phyloP scores from a whole-genome alignment of 2,888 invertebrate genomes.

The Lasioglossum zephyrum region DNA sequence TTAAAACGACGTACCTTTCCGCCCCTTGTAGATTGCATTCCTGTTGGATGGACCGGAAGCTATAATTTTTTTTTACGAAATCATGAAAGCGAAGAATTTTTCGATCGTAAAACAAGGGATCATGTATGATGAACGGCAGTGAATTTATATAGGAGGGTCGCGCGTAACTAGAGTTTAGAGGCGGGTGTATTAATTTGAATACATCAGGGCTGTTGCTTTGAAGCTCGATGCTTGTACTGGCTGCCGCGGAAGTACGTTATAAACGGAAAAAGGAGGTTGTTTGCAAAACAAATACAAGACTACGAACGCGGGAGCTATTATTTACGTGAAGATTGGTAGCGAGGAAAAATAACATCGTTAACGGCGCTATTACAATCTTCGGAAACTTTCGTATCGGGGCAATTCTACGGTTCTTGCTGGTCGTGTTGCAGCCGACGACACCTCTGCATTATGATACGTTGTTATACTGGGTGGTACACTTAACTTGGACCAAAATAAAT shows the following conservation, averaged over 20 bases:
- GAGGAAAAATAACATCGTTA: constrained; percentile 3
- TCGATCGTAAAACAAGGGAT: constrained; percentile 23
- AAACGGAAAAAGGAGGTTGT: not conserved
- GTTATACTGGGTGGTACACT: not conserved
- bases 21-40: constrained; percentile 14
- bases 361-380: not conserved
- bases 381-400: not conserved
- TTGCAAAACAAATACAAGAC: not conserved
- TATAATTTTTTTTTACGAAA: constrained; percentile 15
- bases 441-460: not conserved
- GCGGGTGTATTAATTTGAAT: constrained; percentile 26
- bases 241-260: not conserved
- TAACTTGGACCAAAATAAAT: not conserved
- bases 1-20: not conserved
- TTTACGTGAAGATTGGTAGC: not conserved
- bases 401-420: not conserved
- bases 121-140: not conserved
- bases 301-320: not conserved
- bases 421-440: not conserved
- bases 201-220: not conserved
- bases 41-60: not conserved
- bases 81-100: constrained; percentile 20
- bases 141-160: constrained; percentile 13
- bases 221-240: not conserved
- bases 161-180: not conserved